A percentile compares a stretch with the other conserved stretches of the same genome.
Conservation (phyloP, 2,888 invertebrate species). For the Alloscopus bannaensis region DNA sequence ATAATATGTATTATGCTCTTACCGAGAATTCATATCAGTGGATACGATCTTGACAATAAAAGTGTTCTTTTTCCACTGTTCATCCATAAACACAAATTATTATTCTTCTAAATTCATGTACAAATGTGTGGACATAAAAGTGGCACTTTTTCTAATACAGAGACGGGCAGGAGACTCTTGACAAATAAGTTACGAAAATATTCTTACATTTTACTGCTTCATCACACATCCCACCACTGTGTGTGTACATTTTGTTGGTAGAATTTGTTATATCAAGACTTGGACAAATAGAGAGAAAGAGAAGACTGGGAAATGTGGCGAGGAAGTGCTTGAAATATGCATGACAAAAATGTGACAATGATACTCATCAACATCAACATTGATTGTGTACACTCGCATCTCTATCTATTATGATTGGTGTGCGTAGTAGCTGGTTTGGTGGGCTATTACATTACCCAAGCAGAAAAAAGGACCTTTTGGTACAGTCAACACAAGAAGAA, state of each 20-base stretch:
- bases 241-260: neutral
- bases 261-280: too few relatives aligned
- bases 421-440: neutral
- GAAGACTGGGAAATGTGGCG: neutral
- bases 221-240: neutral
- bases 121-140: constrained; percentile 4
- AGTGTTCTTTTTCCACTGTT: too few relatives aligned
- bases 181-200: constrained; percentile 62
- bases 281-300: neutral
- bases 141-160: constrained; percentile 32
- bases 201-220: constrained; percentile 11
- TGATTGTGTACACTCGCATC: too few relatives aligned
- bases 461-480: neutral
- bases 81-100: too few relatives aligned
- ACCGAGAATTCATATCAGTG: constrained; percentile 3
- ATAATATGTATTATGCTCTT: neutral
- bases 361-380: constrained; percentile 31
- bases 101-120: too few relatives aligned
- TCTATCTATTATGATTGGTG: neutral
- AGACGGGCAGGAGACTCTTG: constrained; percentile 60
- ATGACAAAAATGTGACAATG: constrained; percentile 43
- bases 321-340: constrained; percentile 13
- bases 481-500: too few relatives aligned
- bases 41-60: constrained; percentile 20
- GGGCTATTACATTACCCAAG: neutral